phyloP scores from a whole-genome alignment of 2,113 vertebrate species.

The Carollia perspicillata region DNA sequence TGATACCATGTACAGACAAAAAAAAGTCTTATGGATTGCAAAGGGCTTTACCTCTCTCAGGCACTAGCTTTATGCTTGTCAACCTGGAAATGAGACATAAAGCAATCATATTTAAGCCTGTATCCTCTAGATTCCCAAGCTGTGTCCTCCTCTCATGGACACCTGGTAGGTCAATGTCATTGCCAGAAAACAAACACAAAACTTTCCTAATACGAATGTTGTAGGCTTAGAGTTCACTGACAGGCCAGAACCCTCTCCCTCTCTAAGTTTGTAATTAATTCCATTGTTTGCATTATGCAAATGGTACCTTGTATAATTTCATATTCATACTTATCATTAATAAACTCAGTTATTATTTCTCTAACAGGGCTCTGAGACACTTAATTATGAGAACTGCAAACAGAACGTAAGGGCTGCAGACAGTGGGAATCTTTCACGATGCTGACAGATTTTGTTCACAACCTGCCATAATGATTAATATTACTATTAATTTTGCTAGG shows the following conservation, averaged over 20 bases:
- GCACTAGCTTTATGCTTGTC: background rate
- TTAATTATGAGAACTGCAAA: constrained; percentile 55
- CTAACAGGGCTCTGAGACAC: constrained; percentile 41
- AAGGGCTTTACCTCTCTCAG: background rate
- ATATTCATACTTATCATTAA: constrained; percentile 58
- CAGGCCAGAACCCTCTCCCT: background rate
- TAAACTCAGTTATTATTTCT: constrained; percentile 59
- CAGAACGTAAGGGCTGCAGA: background rate
- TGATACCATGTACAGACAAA: background rate
- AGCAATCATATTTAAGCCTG: background rate
- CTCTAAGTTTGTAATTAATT: constrained; percentile 33
- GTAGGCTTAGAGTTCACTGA: background rate
- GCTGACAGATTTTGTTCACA: constrained; percentile 19
- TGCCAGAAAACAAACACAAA: background rate
- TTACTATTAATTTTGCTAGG: constrained; percentile 20
- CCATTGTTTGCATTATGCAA: constrained; percentile 56
- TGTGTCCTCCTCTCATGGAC: background rate
- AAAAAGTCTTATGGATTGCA: background rate
- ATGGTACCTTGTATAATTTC: constrained; percentile 36
- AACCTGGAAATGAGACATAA: background rate
- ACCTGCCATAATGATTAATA: constrained; percentile 12
- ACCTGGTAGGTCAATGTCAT: background rate
- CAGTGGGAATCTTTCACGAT: background rate
- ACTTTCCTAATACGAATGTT: background rate
- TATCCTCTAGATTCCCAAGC: background rate